Evolutionary conservation across 2,888 invertebrate species (phyloP).

Genomic region (Polietes domitor): DNA sequence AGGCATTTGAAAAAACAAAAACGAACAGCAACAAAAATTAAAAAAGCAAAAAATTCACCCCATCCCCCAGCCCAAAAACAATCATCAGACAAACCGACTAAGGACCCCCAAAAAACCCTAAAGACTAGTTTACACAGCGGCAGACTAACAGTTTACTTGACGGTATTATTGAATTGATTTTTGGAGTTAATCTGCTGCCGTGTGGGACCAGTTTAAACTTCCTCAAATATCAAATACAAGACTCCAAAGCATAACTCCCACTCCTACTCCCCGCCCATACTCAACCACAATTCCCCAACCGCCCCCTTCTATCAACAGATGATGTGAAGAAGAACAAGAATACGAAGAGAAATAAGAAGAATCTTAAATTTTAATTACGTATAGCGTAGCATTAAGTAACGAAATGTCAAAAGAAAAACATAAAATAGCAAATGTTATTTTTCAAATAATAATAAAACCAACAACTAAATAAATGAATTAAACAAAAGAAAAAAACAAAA

Average conservation of each 20-base stretch:
- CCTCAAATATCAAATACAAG: slow-evolving; percentile 52
- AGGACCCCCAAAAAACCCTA: too few relatives aligned
- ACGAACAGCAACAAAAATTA: slow-evolving; percentile 32
- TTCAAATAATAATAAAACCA: slow-evolving; percentile 34
- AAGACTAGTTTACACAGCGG: background rate
- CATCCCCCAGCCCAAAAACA: background rate
- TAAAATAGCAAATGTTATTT: slow-evolving; percentile 36
- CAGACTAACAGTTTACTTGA: too few relatives aligned
- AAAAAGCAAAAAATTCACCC: slow-evolving; percentile 16
- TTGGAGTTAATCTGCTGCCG: too few relatives aligned
- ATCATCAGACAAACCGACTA: slow-evolving; percentile 30
- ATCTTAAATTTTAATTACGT: slow-evolving; percentile 56
- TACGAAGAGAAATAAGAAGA: slow-evolving; percentile 16
- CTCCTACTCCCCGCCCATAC: slow-evolving; percentile 32
- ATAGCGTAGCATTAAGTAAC: slow-evolving; percentile 59
- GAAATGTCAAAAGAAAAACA: slow-evolving; percentile 42
- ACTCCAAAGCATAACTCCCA: background rate
- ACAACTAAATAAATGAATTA: slow-evolving; percentile 26
- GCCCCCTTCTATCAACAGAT: background rate
- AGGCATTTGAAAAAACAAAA: slow-evolving; percentile 57
- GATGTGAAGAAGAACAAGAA: slow-evolving; percentile 50
- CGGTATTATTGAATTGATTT: slow-evolving; percentile 47
- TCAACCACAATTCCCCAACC: slow-evolving; percentile 32
- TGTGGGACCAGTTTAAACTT: too few relatives aligned
- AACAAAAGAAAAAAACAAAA: slow-evolving; percentile 30